Percentiles rank a stretch among this genome's conserved stretches.
Evolutionary conservation across 2,797 vertebrate species (phyloP).

Genomic region (Tachyglossus aculeatus): DNA sequence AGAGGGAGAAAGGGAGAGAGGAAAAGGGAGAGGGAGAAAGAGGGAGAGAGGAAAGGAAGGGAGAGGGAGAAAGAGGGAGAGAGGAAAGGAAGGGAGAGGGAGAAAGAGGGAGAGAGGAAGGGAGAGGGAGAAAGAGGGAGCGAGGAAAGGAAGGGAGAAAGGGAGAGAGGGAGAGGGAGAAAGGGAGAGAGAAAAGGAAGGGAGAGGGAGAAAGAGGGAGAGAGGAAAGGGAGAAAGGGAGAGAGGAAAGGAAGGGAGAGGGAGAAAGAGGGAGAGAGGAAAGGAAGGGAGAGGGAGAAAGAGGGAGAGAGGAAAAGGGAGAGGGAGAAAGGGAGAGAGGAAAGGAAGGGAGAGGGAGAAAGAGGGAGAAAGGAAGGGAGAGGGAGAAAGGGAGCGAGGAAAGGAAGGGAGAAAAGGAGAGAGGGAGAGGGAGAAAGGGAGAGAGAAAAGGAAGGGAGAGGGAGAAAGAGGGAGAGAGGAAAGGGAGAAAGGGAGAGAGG

Average conservation of each 20-base stretch:
- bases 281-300: not conserved
- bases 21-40: not conserved
- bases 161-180: slow-evolving; percentile 23
- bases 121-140: not conserved
- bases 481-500: not conserved
- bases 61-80: slow-evolving; percentile 33
- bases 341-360: not conserved
- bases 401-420: not conserved
- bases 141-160: not conserved
- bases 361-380: not conserved
- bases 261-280: slow-evolving; percentile 5
- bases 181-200: not conserved
- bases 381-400: slow-evolving; percentile 34
- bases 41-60: not conserved
- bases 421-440: slow-evolving; percentile 44
- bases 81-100: not conserved
- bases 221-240: not conserved
- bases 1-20: not conserved
- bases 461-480: not conserved
- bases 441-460: not conserved
- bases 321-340: not conserved
- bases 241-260: slow-evolving; percentile 8
- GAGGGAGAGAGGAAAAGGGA: not conserved
- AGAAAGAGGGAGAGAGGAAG: not conserved
- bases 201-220: not conserved